Percentiles rank a stretch among this genome's conserved stretches.
Evolutionary conservation across 2,888 invertebrate species (phyloP).

Genomic region (Drosophila mercatorum): DNA sequence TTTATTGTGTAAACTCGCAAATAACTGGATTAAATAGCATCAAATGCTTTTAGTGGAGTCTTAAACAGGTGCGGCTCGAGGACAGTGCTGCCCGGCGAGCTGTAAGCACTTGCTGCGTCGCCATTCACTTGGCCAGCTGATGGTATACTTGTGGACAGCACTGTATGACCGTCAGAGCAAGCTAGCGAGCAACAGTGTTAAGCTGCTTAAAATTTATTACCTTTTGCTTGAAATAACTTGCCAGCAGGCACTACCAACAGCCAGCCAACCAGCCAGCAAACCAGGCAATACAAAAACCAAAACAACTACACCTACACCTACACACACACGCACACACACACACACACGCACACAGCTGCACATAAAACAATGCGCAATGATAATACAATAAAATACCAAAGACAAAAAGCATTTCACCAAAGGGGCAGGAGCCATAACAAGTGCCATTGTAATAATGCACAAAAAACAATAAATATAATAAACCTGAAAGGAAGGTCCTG

Average conservation of each 20-base stretch:
- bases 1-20: constrained; percentile 80
- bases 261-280: constrained; percentile 37
- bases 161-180: constrained; percentile 64
- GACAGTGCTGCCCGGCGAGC: constrained; percentile 38
- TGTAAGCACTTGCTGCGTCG: constrained; percentile 34
- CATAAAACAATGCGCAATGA: constrained; percentile 74
- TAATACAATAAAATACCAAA: constrained; percentile 74
- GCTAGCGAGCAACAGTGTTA: constrained; percentile 78
- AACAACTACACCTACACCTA: constrained; percentile 25
- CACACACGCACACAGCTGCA: constrained; percentile 27
- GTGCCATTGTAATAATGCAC: constrained; percentile 62
- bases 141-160: constrained; percentile 45
- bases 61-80: constrained; percentile 69
- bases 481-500: constrained; percentile 48
- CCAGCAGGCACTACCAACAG: constrained; percentile 57
- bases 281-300: constrained; percentile 30
- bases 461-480: constrained; percentile 61
- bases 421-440: constrained; percentile 60
- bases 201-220: constrained; percentile 82
- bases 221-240: constrained; percentile 80
- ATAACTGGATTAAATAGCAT: constrained; percentile 79
- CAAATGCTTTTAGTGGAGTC: constrained; percentile 76
- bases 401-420: constrained; percentile 70
- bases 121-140: constrained; percentile 30
- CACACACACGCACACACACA: constrained; percentile 18